phyloP scores from a whole-genome alignment of 2,797 vertebrate genomes.

The Chelonia mydas region DNA sequence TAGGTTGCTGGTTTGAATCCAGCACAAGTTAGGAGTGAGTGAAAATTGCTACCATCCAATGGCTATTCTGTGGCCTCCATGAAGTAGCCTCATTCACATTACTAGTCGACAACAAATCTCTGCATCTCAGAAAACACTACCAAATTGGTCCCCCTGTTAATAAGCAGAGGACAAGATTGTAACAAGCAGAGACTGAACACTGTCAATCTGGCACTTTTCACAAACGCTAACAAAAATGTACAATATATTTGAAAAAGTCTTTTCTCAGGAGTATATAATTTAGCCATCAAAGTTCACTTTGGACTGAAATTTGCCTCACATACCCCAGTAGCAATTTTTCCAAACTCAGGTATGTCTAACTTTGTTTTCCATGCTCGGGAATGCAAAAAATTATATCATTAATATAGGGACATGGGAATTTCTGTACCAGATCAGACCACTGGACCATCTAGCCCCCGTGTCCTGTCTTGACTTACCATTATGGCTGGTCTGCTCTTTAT shows the following conservation, averaged over 20 bases:
- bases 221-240: background rate
- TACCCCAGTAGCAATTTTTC: background rate
- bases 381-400: background rate
- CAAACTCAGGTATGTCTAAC: slow-evolving; percentile 12
- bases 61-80: background rate
- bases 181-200: background rate
- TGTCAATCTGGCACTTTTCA: background rate
- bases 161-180: background rate
- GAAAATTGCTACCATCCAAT: background rate
- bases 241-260: background rate
- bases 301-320: background rate
- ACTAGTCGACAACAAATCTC: background rate
- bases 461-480: background rate
- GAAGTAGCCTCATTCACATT: background rate
- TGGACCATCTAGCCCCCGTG: background rate
- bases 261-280: background rate
- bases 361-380: background rate
- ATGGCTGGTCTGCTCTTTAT: background rate
- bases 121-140: background rate
- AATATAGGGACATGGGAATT: background rate
- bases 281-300: slow-evolving; percentile 15
- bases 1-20: background rate
- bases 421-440: background rate
- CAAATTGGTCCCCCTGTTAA: background rate
- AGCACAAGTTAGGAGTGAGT: background rate